Percentiles rank a stretch among this genome's conserved stretches.
phyloP scores from a whole-genome alignment of 2,113 vertebrate species.

The Emydura subglobosa region DNA sequence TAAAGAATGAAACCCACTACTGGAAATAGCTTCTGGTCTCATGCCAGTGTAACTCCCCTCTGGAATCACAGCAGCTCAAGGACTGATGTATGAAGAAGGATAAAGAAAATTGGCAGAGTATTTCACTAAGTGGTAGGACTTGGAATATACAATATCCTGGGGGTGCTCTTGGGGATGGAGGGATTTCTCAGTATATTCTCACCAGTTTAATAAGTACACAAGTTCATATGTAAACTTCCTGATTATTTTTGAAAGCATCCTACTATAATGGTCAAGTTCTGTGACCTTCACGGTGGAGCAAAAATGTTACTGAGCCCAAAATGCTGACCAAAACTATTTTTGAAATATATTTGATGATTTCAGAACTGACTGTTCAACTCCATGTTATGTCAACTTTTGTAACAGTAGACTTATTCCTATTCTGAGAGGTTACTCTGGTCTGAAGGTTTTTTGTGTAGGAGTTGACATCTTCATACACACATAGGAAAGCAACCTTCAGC shows the following conservation, averaged over 20 bases:
- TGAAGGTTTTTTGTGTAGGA: constrained; percentile 77
- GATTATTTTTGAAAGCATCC: not conserved
- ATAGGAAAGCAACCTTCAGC: constrained; percentile 65
- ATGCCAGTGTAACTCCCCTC: not conserved
- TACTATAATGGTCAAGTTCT: constrained; percentile 23
- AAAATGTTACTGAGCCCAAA: constrained; percentile 38
- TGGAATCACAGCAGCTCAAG: not conserved
- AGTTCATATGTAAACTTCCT: not conserved
- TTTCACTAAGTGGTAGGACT: constrained; percentile 1
- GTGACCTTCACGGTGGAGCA: constrained; percentile 12
- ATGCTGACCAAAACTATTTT: constrained; percentile 26
- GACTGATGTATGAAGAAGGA: not conserved
- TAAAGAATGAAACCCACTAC: no score
- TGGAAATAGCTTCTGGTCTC: not conserved
- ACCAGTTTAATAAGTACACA: not conserved
- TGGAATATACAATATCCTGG: not conserved
- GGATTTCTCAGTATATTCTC: not conserved
- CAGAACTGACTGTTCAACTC: constrained; percentile 9
- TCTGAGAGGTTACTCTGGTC: constrained; percentile 71
- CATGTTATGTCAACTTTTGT: not conserved
- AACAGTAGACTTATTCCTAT: constrained; percentile 2
- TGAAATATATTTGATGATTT: constrained; percentile 63
- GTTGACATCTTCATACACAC: constrained; percentile 38
- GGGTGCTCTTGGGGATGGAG: not conserved
- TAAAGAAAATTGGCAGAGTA: not conserved